phyloP scores from a whole-genome alignment of 2,113 vertebrate species.

The Petaurus breviceps region DNA sequence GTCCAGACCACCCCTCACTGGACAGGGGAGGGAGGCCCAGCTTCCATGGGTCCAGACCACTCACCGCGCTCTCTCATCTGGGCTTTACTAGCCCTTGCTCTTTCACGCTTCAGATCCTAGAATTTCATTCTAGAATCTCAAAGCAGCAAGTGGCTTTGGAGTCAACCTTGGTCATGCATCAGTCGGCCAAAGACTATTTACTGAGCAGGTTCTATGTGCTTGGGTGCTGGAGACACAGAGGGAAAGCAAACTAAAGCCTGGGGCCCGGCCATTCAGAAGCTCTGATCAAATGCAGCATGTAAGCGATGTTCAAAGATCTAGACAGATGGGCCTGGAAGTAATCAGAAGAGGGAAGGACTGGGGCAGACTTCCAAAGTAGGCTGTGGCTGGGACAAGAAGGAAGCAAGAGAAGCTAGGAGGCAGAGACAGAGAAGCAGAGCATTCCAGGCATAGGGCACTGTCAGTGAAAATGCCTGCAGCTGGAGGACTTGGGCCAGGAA shows the following conservation, averaged over 20 bases:
- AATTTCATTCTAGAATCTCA: background rate
- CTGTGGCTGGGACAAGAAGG: background rate
- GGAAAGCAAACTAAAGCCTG: background rate
- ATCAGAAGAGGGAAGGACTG: background rate
- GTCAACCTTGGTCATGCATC: background rate
- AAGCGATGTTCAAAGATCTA: background rate
- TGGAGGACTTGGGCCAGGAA: too few relatives aligned
- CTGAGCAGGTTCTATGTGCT: background rate
- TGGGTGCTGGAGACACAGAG: background rate
- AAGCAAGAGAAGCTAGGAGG: background rate
- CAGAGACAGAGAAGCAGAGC: background rate
- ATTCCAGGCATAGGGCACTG: background rate
- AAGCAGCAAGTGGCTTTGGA: background rate
- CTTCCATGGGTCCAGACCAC: too few relatives aligned
- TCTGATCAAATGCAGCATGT: accelerated
- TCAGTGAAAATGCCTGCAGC: background rate
- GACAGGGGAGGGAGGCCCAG: too few relatives aligned
- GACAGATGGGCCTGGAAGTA: background rate
- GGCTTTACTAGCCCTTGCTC: background rate
- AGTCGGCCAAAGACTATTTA: background rate
- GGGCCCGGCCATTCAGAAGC: background rate
- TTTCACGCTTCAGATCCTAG: background rate
- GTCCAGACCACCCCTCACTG: too few relatives aligned
- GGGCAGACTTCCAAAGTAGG: too few relatives aligned
- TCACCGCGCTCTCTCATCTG: too few relatives aligned